These are phyloP conservation scores for Perizoma affinitatum DNA, from an alignment of 2,888 invertebrate genomes.

Conservation along the genomic window DNA sequence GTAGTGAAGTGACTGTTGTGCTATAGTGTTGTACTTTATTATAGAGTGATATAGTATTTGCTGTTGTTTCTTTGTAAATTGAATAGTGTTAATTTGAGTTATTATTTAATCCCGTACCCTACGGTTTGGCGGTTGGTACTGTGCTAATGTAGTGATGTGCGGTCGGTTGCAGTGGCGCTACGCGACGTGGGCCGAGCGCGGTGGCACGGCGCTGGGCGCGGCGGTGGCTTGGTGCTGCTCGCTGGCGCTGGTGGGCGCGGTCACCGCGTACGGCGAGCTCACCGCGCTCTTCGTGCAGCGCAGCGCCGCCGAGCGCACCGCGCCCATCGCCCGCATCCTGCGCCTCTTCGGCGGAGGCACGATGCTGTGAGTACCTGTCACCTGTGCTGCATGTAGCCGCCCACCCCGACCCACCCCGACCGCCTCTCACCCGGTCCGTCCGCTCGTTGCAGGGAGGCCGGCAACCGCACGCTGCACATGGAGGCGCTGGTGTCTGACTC, in stretches of 20 bases:
- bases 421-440: no score
- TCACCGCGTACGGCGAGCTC: conserved; percentile 85
- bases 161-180: conserved; percentile 69
- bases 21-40: no score
- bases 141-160: background rate
- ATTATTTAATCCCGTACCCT: no score
- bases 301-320: conserved; percentile 62
- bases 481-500: conserved; percentile 82
- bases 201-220: conserved; percentile 53
- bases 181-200: conserved; percentile 58
- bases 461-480: conserved; percentile 60
- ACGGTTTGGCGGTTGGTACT: background rate
- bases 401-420: no score
- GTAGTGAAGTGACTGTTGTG: no score
- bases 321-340: conserved; percentile 70
- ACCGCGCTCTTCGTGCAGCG: conserved; percentile 84
- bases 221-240: conserved; percentile 56
- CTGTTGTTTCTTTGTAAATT: no score
- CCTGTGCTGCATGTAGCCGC: no score
- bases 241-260: conserved; percentile 77
- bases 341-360: conserved; percentile 79
- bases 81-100: no score
- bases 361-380: conserved; percentile 69
- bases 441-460: no score
- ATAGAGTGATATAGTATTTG: no score